These are phyloP conservation scores for Chloroclystis v-ata DNA, from an alignment of 2,888 invertebrate species.

Conservation along the genomic window DNA sequence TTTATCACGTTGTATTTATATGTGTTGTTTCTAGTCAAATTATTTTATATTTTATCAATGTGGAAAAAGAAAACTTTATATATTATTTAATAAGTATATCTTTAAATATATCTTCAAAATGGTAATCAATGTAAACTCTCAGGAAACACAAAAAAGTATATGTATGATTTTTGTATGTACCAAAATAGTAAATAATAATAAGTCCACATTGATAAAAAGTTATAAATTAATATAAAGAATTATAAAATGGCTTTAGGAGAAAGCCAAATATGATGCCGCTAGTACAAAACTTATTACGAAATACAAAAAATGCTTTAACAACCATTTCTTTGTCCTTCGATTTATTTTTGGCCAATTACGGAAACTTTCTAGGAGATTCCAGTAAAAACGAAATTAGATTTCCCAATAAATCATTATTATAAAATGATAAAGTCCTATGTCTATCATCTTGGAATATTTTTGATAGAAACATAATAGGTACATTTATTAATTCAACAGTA, in stretches of 20 bases:
- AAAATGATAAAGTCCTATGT: too few relatives aligned
- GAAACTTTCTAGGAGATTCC: not conserved
- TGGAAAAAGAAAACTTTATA: slow-evolving; percentile 33
- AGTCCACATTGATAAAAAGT: slow-evolving; percentile 60
- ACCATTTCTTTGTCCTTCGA: slow-evolving; percentile 11
- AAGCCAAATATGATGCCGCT: slow-evolving; percentile 61
- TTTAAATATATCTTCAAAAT: too few relatives aligned
- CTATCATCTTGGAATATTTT: too few relatives aligned
- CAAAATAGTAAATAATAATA: slow-evolving; percentile 9
- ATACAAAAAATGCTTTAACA: slow-evolving; percentile 1
- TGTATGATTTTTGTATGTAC: too few relatives aligned
- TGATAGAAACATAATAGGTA: too few relatives aligned
- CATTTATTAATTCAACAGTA: too few relatives aligned
- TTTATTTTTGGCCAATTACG: not conserved
- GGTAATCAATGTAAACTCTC: too few relatives aligned
- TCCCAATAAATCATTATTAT: not conserved
- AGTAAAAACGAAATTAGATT: not conserved
- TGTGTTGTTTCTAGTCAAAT: slow-evolving; percentile 75
- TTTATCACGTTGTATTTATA: slow-evolving; percentile 52
- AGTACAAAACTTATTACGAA: slow-evolving; percentile 36
- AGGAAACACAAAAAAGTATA: too few relatives aligned
- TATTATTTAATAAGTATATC: too few relatives aligned
- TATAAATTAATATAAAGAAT: slow-evolving; percentile 61
- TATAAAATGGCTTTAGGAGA: slow-evolving; percentile 72
- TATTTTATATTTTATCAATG: slow-evolving; percentile 62